Conservation (phyloP, 2,797 vertebrate genomes). For the Xenentodon cancila region DNA sequence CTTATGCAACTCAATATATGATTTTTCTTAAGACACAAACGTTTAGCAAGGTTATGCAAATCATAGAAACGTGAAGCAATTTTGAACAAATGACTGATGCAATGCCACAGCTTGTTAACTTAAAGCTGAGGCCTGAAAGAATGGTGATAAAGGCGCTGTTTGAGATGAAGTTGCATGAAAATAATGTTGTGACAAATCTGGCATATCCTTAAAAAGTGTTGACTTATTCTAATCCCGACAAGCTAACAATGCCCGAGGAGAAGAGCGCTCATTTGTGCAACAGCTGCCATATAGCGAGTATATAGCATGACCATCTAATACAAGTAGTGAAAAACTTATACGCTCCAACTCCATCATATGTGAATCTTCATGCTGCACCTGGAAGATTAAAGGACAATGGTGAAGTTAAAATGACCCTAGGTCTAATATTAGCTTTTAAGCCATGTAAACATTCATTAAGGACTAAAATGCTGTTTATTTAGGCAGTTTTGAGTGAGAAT, state of each 20-base stretch:
- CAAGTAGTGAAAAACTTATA: neutral
- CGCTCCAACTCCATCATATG: neutral
- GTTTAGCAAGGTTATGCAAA: conserved; percentile 16
- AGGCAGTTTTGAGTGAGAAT: no score
- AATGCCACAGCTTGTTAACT: neutral
- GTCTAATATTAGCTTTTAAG: no score
- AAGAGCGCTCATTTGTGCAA: no score
- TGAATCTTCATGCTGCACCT: neutral
- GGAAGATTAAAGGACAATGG: neutral
- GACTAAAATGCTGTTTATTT: no score
- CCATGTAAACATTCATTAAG: no score
- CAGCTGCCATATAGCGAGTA: neutral
- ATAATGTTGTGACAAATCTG: conserved; percentile 14
- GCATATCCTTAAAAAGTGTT: conserved; percentile 11
- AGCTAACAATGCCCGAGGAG: conserved; percentile 9
- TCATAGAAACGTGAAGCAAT: conserved; percentile 21
- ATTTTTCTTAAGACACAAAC: conserved; percentile 22
- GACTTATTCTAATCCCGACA: conserved; percentile 13
- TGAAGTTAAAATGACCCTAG: neutral
- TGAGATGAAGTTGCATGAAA: conserved; percentile 42
- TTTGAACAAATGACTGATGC: conserved; percentile 13
- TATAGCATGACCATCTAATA: neutral
- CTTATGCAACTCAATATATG: conserved; percentile 45
- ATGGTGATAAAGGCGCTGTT: conserved; percentile 6
- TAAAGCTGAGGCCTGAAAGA: conserved; percentile 11